Conservation (phyloP, 2,888 invertebrate genomes). For the Cactoblastis cactorum region DNA sequence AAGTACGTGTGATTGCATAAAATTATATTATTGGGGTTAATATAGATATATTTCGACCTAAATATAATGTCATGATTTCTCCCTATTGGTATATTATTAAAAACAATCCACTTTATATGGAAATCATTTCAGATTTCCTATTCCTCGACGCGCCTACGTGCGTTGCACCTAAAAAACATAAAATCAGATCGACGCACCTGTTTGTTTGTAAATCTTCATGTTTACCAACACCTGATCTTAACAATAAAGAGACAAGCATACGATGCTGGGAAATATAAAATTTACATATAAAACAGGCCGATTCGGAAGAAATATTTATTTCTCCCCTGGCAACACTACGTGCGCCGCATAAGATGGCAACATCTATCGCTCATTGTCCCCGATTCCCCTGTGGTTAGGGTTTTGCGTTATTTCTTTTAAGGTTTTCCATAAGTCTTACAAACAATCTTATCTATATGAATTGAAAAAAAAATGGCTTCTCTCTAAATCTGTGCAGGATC, state of each 20-base stretch:
- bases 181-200: conserved; percentile 5
- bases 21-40: too few species aligned
- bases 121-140: conserved; percentile 1
- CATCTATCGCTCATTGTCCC: conserved; percentile 35
- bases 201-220: neutral
- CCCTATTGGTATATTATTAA: neutral
- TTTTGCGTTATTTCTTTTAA: conserved; percentile 22
- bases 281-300: conserved; percentile 68
- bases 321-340: conserved; percentile 70
- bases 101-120: neutral
- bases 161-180: neutral
- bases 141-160: neutral
- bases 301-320: conserved; percentile 65
- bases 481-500: too few species aligned
- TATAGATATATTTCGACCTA: too few species aligned
- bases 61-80: neutral
- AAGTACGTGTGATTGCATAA: too few species aligned
- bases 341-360: conserved; percentile 54
- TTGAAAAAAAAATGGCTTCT: too few species aligned
- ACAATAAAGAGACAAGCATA: conserved; percentile 61
- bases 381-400: conserved; percentile 23
- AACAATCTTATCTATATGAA: neutral
- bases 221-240: conserved; percentile 49
- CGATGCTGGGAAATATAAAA: conserved; percentile 58
- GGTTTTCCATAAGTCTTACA: neutral